A percentile compares a stretch with the other conserved stretches of the same genome.
These are phyloP conservation scores for Chaetophractus vellerosus DNA, from an alignment of 2,797 vertebrate species.

Conservation along the genomic window DNA sequence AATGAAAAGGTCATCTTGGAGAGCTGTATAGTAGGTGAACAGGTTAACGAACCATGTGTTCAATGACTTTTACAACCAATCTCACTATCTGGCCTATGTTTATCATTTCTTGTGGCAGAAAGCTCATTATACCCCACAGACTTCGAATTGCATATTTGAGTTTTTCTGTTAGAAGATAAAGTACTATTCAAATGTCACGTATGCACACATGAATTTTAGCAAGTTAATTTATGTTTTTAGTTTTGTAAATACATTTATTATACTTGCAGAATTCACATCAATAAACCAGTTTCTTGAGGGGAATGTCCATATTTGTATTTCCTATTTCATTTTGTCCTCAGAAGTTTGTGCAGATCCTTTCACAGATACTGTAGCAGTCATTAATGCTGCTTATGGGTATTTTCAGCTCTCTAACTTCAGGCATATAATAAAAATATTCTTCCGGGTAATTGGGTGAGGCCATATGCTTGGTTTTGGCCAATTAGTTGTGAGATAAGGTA, in stretches of 20 bases:
- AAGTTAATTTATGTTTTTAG: slow-evolving; percentile 2
- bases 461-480: neutral
- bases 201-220: neutral
- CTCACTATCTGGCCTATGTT: neutral
- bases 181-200: neutral
- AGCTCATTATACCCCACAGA: neutral
- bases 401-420: neutral
- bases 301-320: neutral
- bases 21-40: neutral
- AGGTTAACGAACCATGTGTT: neutral
- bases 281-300: neutral
- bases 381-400: neutral
- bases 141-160: neutral
- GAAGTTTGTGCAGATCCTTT: neutral
- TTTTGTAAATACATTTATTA: slow-evolving; percentile 6
- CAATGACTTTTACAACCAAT: neutral
- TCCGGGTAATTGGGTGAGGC: neutral
- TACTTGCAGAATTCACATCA: neutral
- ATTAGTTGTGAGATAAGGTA: neutral
- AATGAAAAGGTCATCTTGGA: neutral
- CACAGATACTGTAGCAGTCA: neutral
- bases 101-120: neutral
- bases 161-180: neutral
- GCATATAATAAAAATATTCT: neutral
- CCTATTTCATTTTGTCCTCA: neutral